Evolutionary conservation across 2,797 vertebrate genomes (phyloP).

Genomic region (Falco rusticolus): DNA sequence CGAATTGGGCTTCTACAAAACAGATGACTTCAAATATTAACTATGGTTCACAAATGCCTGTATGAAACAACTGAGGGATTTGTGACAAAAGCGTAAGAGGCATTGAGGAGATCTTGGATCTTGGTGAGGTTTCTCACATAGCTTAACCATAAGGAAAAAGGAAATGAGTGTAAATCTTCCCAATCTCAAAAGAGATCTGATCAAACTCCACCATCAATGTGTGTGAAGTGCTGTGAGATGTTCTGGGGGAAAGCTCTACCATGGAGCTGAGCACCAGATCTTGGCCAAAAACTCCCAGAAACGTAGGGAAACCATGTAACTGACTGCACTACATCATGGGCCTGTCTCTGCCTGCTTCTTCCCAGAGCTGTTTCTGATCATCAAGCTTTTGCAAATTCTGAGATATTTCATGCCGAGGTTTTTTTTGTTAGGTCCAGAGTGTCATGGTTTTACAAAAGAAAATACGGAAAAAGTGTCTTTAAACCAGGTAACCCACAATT

Average conservation of each 20-base stretch:
- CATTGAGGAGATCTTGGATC: not conserved
- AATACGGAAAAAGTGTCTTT: not conserved
- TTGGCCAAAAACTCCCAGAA: not conserved
- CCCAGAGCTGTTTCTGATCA: not conserved
- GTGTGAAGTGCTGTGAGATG: not conserved
- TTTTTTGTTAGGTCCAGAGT: not conserved
- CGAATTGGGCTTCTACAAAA: not conserved
- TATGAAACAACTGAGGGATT: not conserved
- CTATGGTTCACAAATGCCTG: not conserved
- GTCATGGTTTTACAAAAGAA: not conserved
- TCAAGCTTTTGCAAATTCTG: not conserved
- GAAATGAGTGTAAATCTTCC: not conserved
- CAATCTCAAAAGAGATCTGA: not conserved
- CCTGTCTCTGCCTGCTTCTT: not conserved
- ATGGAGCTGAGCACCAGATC: not conserved
- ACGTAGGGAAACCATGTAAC: not conserved
- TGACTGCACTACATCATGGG: not conserved
- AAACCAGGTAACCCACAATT: not conserved
- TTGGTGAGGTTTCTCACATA: not conserved
- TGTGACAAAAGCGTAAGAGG: accelerated
- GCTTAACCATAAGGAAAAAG: not conserved
- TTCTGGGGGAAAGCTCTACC: not conserved
- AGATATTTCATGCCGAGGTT: not conserved
- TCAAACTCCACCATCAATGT: not conserved
- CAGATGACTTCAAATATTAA: not conserved